Evolutionary conservation across 1,140 invertebrate genomes (phyloP).

Genomic region (Tachypleus tridentatus): DNA sequence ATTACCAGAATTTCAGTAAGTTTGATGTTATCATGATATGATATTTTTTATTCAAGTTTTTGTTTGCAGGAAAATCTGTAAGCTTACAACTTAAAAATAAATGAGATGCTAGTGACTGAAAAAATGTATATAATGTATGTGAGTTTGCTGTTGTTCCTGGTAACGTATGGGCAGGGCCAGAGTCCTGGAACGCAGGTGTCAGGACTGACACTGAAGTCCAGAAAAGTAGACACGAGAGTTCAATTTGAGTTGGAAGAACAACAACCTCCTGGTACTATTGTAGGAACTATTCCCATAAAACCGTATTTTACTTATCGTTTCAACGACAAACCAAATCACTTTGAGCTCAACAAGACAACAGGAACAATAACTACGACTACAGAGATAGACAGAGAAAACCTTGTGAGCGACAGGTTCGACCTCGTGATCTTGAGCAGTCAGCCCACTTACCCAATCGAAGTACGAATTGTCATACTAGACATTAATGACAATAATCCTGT

Average conservation of each 20-base stretch:
- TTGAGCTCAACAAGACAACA: constrained; percentile 58
- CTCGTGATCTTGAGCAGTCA: constrained; percentile 79
- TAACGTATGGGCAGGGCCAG: too few species aligned
- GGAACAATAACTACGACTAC: constrained; percentile 67
- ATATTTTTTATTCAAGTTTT: too few species aligned
- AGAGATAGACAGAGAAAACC: constrained; percentile 60
- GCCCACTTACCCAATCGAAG: constrained; percentile 84
- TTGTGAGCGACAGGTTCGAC: constrained; percentile 62
- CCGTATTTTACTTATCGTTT: constrained; percentile 64
- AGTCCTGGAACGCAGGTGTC: too few species aligned
- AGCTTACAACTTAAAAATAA: too few species aligned
- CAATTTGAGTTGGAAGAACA: constrained; percentile 64
- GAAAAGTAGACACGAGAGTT: constrained; percentile 5
- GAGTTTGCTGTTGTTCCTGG: too few species aligned
- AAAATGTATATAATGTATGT: too few species aligned
- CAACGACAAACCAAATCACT: constrained; percentile 74
- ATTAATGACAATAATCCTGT: constrained; percentile 82
- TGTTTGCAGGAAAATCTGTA: too few species aligned
- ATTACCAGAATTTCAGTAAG: too few species aligned
- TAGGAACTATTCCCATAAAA: constrained; percentile 77
- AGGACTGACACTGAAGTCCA: too few species aligned
- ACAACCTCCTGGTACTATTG: constrained; percentile 59
- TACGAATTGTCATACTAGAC: constrained; percentile 70
- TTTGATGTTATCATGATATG: too few species aligned
- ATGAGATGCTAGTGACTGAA: too few species aligned